Percentiles rank a stretch among this genome's conserved stretches.
Conservation (phyloP, 2,888 invertebrate species). For the Nomada goodeniana region DNA sequence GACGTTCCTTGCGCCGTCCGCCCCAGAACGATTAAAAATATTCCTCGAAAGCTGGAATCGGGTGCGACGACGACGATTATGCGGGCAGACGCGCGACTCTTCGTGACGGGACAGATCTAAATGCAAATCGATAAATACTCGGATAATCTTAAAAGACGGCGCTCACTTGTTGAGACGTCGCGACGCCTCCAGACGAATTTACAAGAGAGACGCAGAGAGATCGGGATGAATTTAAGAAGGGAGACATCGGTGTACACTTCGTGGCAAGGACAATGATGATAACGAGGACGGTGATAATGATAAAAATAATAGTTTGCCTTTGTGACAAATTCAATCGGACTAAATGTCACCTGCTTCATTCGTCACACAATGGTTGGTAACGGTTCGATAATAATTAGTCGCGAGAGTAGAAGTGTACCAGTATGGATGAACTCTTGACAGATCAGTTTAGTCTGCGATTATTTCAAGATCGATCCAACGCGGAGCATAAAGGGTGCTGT, state of each 20-base stretch:
- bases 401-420: too few species aligned
- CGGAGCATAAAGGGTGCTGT: conserved; percentile 35
- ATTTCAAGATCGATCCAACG: conserved; percentile 40
- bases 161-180: conserved; percentile 15
- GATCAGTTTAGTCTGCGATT: background rate
- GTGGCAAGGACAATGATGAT: too few species aligned
- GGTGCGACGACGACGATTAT: conserved; percentile 10
- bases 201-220: background rate
- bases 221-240: too few species aligned
- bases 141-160: conserved; percentile 54
- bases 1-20: background rate
- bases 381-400: too few species aligned
- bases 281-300: too few species aligned
- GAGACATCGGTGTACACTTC: too few species aligned
- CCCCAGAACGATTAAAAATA: conserved; percentile 33
- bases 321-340: too few species aligned
- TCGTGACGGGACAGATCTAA: conserved; percentile 63
- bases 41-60: conserved; percentile 20
- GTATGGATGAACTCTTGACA: too few species aligned
- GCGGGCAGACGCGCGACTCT: conserved; percentile 13
- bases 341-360: too few species aligned
- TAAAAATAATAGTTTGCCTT: too few species aligned
- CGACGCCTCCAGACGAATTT: conserved; percentile 30
- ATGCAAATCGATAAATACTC: conserved; percentile 67
- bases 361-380: too few species aligned